phyloP scores from a whole-genome alignment of 2,797 vertebrate species.

The Glyptemys insculpta region DNA sequence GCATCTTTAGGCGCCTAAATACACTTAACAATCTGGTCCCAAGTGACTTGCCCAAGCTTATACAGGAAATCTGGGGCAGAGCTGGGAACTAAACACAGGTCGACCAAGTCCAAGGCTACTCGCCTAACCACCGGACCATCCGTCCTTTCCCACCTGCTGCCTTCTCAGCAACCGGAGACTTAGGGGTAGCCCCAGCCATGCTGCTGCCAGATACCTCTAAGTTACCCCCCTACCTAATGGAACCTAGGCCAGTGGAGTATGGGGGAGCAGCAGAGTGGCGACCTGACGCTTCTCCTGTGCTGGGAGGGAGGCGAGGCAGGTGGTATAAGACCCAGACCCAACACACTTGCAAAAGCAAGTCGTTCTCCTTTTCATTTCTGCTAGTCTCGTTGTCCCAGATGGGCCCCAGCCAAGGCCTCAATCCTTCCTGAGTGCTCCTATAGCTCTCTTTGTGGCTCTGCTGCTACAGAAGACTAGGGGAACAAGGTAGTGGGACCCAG shows the following conservation, averaged over 20 bases:
- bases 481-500: background rate
- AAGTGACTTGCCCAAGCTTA: background rate
- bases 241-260: background rate
- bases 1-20: background rate
- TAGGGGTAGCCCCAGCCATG: background rate
- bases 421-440: background rate
- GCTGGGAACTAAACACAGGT: background rate
- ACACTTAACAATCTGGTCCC: background rate
- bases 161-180: rapidly evolving
- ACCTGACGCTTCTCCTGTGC: background rate
- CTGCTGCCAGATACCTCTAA: background rate
- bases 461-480: background rate
- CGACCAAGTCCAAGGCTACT: background rate
- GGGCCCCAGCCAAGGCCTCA: background rate
- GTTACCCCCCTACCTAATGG: background rate
- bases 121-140: background rate
- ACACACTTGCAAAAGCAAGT: background rate
- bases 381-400: background rate
- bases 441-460: background rate
- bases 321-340: background rate
- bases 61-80: background rate
- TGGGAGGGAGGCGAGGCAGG: background rate
- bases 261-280: background rate
- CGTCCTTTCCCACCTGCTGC: conserved; percentile 52
- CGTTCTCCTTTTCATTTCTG: background rate